Conservation (phyloP, 2,797 vertebrate genomes). For the Anguilla anguilla region DNA sequence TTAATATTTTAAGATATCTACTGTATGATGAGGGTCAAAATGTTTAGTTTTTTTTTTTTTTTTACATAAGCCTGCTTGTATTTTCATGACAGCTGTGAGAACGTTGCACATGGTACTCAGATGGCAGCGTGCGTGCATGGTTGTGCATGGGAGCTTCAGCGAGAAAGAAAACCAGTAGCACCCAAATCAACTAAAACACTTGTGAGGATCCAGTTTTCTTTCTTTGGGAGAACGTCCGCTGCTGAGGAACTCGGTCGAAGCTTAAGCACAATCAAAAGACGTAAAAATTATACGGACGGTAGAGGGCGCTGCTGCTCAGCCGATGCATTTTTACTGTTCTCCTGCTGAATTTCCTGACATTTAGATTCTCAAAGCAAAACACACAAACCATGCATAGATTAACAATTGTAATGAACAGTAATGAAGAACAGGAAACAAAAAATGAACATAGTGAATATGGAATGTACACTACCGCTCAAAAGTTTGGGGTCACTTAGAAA, state of each 20-base stretch:
- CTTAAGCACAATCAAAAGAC: no score
- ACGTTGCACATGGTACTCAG: neutral
- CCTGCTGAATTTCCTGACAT: neutral
- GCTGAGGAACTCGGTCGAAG: no score
- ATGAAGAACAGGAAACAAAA: neutral
- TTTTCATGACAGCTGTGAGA: neutral
- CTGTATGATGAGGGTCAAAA: no score
- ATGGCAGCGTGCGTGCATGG: neutral
- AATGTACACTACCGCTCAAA: no score
- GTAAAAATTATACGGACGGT: neutral
- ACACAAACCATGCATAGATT: neutral
- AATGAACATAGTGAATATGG: neutral
- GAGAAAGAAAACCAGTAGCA: neutral
- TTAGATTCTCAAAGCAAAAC: neutral
- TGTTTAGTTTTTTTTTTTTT: no score
- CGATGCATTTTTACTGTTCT: neutral
- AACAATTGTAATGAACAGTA: neutral
- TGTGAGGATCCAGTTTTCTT: no score
- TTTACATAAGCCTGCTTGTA: neutral
- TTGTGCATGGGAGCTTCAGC: neutral
- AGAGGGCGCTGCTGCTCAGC: neutral
- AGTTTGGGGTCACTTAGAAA: no score
- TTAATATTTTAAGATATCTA: no score
- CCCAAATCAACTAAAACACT: neutral
- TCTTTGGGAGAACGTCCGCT: no score